Percentiles rank a stretch among this genome's conserved stretches.
phyloP scores from a whole-genome alignment of 2,888 invertebrate species.

The Zygaena filipendulae region DNA sequence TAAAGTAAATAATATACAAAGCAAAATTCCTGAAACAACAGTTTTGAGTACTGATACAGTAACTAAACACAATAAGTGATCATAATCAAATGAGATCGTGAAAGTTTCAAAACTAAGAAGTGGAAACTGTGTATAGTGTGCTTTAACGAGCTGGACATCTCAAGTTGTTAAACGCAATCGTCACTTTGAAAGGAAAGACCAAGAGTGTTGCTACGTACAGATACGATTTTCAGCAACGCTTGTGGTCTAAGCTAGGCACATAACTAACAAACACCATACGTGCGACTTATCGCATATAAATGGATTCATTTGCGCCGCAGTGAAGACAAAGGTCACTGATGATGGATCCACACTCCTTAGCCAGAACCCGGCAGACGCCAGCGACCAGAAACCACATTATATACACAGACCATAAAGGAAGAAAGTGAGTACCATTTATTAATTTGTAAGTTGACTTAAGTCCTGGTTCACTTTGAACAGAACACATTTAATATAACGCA shows the following conservation, averaged over 20 bases:
- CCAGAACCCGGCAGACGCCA: constrained; percentile 38
- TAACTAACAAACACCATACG: too few species aligned
- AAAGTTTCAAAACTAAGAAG: constrained; percentile 56
- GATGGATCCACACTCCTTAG: constrained; percentile 51
- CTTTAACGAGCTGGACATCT: constrained; percentile 57
- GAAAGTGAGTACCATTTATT: constrained; percentile 48
- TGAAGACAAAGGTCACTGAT: too few species aligned
- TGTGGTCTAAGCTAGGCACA: too few species aligned
- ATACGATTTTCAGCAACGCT: constrained; percentile 11
- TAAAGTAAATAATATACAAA: too few species aligned
- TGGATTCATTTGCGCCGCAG: too few species aligned
- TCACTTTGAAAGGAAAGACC: constrained; percentile 37
- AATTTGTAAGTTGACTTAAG: not conserved
- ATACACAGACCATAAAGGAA: constrained; percentile 63
- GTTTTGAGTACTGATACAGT: too few species aligned
- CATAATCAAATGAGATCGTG: too few species aligned
- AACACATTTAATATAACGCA: constrained; percentile 16
- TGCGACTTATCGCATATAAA: too few species aligned
- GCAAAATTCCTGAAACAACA: too few species aligned
- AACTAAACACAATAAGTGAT: too few species aligned
- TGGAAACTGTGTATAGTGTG: constrained; percentile 50
- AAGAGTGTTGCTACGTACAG: constrained; percentile 29
- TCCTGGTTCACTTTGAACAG: constrained; percentile 1
- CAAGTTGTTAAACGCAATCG: constrained; percentile 47
- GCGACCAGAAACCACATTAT: constrained; percentile 61